Evolutionary conservation across 2,113 vertebrate genomes (phyloP).

Genomic region (Ailuropoda melanoleuca): DNA sequence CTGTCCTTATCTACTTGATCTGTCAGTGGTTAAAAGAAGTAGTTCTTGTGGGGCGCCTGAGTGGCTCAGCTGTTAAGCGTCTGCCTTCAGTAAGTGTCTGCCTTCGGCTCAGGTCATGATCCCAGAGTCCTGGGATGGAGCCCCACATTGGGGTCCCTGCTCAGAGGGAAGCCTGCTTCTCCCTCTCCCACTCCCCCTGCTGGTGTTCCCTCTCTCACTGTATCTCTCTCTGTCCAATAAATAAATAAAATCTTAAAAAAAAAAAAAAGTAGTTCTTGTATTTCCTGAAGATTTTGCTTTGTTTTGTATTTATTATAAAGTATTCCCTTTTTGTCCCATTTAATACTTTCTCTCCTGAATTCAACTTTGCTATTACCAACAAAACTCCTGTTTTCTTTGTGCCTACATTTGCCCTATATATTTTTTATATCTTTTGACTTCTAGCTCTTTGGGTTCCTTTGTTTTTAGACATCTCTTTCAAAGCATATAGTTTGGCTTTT

Average conservation of each 20-base stretch:
- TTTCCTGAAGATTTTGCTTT: slow-evolving; percentile 26
- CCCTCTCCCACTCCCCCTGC: too few species aligned
- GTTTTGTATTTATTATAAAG: slow-evolving; percentile 25
- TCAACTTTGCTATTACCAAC: not conserved
- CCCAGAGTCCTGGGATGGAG: too few species aligned
- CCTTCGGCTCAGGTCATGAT: too few species aligned
- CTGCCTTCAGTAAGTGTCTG: too few species aligned
- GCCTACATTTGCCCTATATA: not conserved
- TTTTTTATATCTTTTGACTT: not conserved
- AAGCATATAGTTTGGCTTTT: slow-evolving; percentile 23
- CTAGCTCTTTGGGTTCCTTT: not conserved
- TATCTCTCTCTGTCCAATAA: too few species aligned
- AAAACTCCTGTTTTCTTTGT: not conserved
- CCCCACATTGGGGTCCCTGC: too few species aligned
- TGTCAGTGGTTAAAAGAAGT: not conserved
- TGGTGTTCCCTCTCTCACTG: too few species aligned
- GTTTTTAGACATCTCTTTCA: not conserved
- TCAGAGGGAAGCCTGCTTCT: too few species aligned
- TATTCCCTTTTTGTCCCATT: not conserved
- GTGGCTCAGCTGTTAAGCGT: too few species aligned
- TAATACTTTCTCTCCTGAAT: not conserved
- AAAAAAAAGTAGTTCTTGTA: not conserved
- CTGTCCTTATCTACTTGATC: not conserved
- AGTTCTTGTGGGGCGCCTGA: not conserved
- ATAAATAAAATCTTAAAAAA: not conserved